phyloP scores from a whole-genome alignment of 2,113 vertebrate genomes.

The Origma solitaria region DNA sequence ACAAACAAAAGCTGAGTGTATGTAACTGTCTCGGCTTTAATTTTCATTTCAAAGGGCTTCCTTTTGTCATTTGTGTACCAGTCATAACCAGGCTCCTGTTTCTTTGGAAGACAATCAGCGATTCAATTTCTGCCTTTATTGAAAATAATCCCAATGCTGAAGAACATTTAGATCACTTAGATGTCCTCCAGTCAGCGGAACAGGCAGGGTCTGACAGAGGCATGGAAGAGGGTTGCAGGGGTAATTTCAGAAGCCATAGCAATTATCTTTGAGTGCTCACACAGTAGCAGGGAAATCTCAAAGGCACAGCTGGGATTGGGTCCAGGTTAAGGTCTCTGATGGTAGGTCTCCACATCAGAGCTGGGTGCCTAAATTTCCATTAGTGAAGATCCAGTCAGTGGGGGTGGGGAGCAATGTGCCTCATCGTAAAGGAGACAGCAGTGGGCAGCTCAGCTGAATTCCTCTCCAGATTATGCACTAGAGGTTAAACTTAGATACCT shows the following conservation, averaged over 20 bases:
- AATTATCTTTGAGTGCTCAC: background rate
- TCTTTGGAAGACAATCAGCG: background rate
- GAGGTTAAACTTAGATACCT: background rate
- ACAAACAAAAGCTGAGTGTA: background rate
- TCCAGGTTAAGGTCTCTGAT: background rate
- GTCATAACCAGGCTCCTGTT: background rate
- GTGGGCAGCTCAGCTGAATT: background rate
- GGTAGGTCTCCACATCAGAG: background rate
- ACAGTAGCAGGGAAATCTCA: background rate
- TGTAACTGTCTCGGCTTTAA: background rate
- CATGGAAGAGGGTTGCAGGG: background rate
- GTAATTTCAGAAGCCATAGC: background rate
- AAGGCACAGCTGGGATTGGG: background rate
- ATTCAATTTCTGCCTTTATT: background rate
- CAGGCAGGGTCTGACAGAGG: background rate
- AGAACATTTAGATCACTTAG: background rate
- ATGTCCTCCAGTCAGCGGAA: background rate
- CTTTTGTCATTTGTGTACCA: conserved; percentile 15
- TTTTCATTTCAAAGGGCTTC: conserved; percentile 17
- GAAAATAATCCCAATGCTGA: background rate
- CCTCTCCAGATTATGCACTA: background rate
- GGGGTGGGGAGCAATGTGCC: background rate
- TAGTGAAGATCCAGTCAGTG: background rate
- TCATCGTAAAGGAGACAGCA: background rate
- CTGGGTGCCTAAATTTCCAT: background rate